Evolutionary conservation across 2,797 vertebrate genomes (phyloP).

Genomic region (Trematomus bernacchii): DNA sequence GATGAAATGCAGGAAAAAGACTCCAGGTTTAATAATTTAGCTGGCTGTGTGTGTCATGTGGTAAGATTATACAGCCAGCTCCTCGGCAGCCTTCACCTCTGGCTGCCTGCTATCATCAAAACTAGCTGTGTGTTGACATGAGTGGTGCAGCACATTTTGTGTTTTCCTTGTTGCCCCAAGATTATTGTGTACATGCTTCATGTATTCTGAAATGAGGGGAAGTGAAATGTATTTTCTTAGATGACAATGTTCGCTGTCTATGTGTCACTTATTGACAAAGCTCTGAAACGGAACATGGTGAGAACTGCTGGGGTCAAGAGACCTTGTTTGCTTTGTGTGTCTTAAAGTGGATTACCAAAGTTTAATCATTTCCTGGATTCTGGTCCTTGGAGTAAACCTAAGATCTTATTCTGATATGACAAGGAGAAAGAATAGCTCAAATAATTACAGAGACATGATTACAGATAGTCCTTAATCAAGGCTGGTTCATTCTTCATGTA

Average conservation of each 20-base stretch:
- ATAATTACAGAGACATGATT: conserved; percentile 11
- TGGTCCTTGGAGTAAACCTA: conserved; percentile 16
- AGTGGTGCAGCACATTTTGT: background rate
- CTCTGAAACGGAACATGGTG: conserved; percentile 8
- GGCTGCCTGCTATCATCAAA: conserved; percentile 31
- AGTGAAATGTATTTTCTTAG: background rate
- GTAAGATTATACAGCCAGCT: conserved; percentile 78
- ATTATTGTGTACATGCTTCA: background rate
- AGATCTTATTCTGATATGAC: background rate
- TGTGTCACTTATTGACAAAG: conserved; percentile 20
- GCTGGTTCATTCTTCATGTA: background rate
- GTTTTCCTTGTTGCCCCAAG: background rate
- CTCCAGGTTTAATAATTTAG: conserved; percentile 81
- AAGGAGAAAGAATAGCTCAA: conserved; percentile 4
- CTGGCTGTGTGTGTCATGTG: conserved; percentile 65
- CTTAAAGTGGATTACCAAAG: background rate
- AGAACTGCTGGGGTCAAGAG: background rate
- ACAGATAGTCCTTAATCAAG: background rate
- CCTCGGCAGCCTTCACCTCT: conserved; percentile 52
- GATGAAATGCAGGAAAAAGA: conserved; percentile 75
- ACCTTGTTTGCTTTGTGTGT: conserved; percentile 10
- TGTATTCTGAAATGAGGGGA: background rate
- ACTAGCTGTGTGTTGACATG: conserved; percentile 19
- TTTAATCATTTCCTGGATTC: conserved; percentile 34
- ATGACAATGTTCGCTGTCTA: background rate